Evolutionary conservation across 2,888 invertebrate genomes (phyloP).

Genomic region (Amblyteles armatorius): DNA sequence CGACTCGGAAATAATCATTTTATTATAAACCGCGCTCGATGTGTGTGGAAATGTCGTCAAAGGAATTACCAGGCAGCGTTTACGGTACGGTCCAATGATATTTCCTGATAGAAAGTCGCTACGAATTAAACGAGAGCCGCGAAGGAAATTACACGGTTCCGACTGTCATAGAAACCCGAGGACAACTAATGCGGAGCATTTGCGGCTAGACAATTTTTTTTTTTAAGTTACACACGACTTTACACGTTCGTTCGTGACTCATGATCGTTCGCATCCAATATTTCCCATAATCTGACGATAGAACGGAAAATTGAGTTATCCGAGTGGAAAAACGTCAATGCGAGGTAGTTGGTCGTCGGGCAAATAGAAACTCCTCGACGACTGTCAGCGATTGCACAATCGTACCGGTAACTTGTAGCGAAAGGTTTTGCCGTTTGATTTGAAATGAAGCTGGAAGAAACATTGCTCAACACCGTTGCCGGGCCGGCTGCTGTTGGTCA

Average conservation of each 20-base stretch:
- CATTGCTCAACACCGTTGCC: slow-evolving; percentile 54
- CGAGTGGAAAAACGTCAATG: slow-evolving; percentile 25
- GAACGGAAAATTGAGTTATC: slow-evolving; percentile 58
- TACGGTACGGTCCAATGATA: neutral
- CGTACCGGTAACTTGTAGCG: slow-evolving; percentile 54
- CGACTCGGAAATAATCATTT: slow-evolving; percentile 43
- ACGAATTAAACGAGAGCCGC: neutral
- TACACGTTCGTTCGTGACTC: neutral
- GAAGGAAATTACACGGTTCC: neutral
- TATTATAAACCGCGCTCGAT: slow-evolving; percentile 39
- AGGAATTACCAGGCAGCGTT: neutral
- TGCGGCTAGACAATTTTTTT: neutral
- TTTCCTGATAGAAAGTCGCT: slow-evolving; percentile 42
- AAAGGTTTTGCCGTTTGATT: slow-evolving; percentile 57
- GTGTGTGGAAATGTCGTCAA: neutral
- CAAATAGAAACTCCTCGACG: slow-evolving; percentile 55
- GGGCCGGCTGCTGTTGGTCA: slow-evolving; percentile 35
- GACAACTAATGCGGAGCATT: neutral
- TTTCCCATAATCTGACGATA: slow-evolving; percentile 17
- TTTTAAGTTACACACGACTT: neutral
- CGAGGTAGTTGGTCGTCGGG: slow-evolving; percentile 33
- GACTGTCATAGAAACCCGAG: neutral
- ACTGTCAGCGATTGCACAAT: slow-evolving; percentile 55
- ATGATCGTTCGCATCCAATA: neutral
- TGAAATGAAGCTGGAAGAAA: slow-evolving; percentile 46